Base-by-base conservation (phyloP, 2,113 vertebrate genomes). In the Strix aluco region DNA sequence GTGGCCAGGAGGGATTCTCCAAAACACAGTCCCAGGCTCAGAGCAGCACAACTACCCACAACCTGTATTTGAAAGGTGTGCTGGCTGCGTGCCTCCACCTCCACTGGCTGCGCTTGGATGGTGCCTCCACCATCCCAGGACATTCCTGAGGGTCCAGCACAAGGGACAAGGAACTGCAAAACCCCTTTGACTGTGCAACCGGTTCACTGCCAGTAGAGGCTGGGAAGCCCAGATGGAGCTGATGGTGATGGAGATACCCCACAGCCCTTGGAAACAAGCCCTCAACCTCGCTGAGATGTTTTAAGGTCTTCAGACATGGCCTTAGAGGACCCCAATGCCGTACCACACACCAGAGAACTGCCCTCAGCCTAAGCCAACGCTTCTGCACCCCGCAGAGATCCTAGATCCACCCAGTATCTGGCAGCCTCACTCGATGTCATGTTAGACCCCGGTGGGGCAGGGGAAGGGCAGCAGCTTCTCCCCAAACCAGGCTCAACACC, bases 51-150 rank as follows among this genome's bases (percentile, higher is more conserved):
- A 21, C 9, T 15, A 51, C 15, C 6, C 30, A 62, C 25, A 47
- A 15, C 13, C 17, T 2, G 2, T 34, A 4, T 11, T 5, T 30
- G 32, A 74, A 36, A 47, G 34, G 18, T 0, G 0, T 6, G 9
- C 12, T 16, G 2, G 30, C 6, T 49, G 13, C 3, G 1, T 12
- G 17, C 25, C n/a, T 73, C 32, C 38, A 42, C 15, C 34, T 59
- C 27, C 16, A 13, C 7, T 15, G 29, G 9, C 0, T n/a, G 20
- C 22, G 5, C 20, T 18, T n/a, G 11, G 15, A 18, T 69, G 32
- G 13, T 40, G 15, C 16, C 32, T 61, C 44, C 34, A 21, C 15
- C 32, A 18, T 8, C 59, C 70, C 62, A 65, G 52, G 58, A 29
- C 23, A 14, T 23, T 25, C 21, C 32, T 0, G 0, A 63, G 6